Conservation (phyloP, 2,888 invertebrate genomes). For the Apamea sordens region DNA sequence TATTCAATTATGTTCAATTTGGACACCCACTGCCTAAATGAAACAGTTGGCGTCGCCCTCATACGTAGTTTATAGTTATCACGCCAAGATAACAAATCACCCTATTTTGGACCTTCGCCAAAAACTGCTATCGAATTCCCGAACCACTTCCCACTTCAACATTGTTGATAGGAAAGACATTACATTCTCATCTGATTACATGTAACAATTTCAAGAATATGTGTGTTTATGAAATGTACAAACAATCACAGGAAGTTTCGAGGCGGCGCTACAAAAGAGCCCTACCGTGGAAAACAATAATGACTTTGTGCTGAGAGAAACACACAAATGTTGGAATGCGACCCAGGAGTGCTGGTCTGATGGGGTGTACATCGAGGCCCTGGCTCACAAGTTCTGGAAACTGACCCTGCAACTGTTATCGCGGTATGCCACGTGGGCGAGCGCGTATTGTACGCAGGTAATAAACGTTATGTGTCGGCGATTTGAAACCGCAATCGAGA, state of each 20-base stretch:
- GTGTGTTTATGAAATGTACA: constrained; percentile 58
- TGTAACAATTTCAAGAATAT: constrained; percentile 46
- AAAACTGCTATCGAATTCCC: constrained; percentile 8
- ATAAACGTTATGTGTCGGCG: constrained; percentile 41
- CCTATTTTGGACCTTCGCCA: constrained; percentile 18
- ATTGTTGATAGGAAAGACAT: constrained; percentile 26
- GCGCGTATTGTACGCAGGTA: constrained; percentile 85
- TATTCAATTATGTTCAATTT: constrained; percentile 9
- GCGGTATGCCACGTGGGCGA: constrained; percentile 94
- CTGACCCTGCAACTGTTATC: constrained; percentile 95
- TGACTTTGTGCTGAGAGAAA: constrained; percentile 86
- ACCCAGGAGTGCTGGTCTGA: constrained; percentile 93
- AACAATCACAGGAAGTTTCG: constrained; percentile 82
- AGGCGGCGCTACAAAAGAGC: constrained; percentile 78
- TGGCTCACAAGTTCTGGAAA: constrained; percentile 97
- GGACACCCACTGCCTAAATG: neutral
- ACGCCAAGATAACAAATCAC: constrained; percentile 21
- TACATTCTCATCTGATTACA: constrained; percentile 9
- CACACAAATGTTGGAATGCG: constrained; percentile 87
- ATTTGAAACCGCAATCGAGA: constrained; percentile 44
- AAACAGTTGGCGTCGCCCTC: neutral
- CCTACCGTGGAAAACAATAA: constrained; percentile 79
- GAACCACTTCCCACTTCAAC: neutral
- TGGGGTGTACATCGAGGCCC: constrained; percentile 94
- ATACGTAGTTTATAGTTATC: constrained; percentile 16